Conservation (phyloP, 2,113 vertebrate species). For the Phrynocephalus versicolor region DNA sequence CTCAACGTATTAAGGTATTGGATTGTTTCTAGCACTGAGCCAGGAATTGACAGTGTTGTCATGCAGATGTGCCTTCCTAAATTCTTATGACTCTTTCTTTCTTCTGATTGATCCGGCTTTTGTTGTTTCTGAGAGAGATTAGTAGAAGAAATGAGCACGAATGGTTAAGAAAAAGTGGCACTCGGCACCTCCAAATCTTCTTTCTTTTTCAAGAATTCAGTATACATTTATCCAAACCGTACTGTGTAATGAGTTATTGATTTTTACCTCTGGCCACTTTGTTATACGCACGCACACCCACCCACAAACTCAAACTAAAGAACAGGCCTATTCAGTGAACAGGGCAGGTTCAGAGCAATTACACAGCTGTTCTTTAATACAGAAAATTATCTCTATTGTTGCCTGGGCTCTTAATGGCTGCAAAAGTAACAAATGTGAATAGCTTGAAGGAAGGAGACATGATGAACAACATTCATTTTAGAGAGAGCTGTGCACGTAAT, state of each 20-base stretch:
- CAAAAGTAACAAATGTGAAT: constrained; percentile 41
- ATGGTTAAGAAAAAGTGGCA: constrained; percentile 55
- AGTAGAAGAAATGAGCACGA: constrained; percentile 28
- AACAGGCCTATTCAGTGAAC: constrained; percentile 47
- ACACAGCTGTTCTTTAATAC: constrained; percentile 54
- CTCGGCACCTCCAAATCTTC: constrained; percentile 48
- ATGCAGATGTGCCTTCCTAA: not conserved
- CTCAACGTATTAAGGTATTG: not conserved
- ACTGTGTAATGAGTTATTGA: constrained; percentile 55
- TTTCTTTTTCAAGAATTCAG: constrained; percentile 50
- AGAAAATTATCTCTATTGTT: constrained; percentile 59
- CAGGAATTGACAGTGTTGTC: not conserved
- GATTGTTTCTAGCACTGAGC: not conserved
- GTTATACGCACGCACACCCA: not conserved
- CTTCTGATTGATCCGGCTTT: constrained; percentile 33
- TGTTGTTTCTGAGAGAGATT: constrained; percentile 27
- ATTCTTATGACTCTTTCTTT: constrained; percentile 32
- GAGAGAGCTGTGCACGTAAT: constrained; percentile 13
- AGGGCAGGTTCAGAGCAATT: constrained; percentile 53
- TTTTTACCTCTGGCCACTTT: constrained; percentile 47
- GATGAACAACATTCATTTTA: constrained; percentile 2
- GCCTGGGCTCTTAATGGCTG: constrained; percentile 55
- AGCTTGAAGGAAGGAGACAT: constrained; percentile 38
- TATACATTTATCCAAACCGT: not conserved
- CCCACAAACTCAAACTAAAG: constrained; percentile 35